Percentiles rank a stretch among this genome's conserved stretches.
phyloP scores from a whole-genome alignment of 2,888 invertebrate genomes.

The Euphydryas editha region DNA sequence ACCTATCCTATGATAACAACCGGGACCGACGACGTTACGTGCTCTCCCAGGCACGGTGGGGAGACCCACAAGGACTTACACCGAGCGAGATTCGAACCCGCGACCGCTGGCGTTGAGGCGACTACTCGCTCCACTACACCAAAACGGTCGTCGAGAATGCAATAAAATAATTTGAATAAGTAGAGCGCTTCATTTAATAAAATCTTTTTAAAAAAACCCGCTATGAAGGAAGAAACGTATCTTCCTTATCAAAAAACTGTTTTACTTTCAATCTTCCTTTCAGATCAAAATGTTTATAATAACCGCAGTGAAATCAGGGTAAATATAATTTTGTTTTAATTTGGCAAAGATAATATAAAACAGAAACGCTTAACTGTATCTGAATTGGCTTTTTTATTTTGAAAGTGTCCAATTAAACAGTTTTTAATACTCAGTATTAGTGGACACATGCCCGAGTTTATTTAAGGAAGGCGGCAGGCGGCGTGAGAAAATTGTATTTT shows the following conservation, averaged over 20 bases:
- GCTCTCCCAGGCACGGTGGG: too few relatives aligned
- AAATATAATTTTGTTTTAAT: constrained; percentile 26
- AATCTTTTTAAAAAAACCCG: constrained; percentile 1
- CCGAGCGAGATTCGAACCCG: too few relatives aligned
- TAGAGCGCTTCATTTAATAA: neutral
- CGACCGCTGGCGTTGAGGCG: too few relatives aligned
- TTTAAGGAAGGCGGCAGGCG: constrained; percentile 52
- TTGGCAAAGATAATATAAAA: constrained; percentile 15
- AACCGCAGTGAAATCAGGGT: constrained; percentile 16
- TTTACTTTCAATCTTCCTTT: constrained; percentile 18
- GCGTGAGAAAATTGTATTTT: constrained; percentile 44
- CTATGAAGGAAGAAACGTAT: neutral
- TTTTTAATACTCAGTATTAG: constrained; percentile 66
- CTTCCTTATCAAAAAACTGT: neutral
- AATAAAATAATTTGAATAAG: neutral
- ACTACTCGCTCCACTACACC: too few relatives aligned
- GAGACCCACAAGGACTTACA: too few relatives aligned
- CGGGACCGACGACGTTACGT: too few relatives aligned
- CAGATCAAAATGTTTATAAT: constrained; percentile 15
- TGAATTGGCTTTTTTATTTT: constrained; percentile 28
- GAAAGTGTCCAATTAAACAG: constrained; percentile 57
- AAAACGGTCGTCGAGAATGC: neutral
- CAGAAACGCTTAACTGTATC: constrained; percentile 19
- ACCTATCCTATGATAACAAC: too few relatives aligned
- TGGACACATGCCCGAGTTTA: constrained; percentile 57